Evolutionary conservation across 2,113 vertebrate species (phyloP), one percentile per base, ranked within the genome.

Genomic region (Cavia porcellus): DNA sequence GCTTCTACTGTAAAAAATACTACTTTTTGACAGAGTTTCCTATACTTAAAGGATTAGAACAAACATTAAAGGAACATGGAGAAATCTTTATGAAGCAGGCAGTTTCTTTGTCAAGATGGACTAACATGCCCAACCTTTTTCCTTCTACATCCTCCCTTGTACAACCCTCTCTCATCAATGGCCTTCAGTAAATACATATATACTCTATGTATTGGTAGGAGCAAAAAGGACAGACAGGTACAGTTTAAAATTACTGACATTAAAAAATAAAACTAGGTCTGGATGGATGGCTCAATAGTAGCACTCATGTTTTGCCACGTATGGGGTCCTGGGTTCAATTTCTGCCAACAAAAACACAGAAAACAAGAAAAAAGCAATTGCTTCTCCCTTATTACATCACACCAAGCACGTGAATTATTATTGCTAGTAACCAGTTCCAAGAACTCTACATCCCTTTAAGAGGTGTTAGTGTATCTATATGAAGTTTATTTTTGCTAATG

Each of bases 341-440:
- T 22, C 38, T 35, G 72, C 30, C 7, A 88, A 24, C 28, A 17
- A 59, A 93, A 94, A 42, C 8, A 7, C 42, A 66, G 77, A 86
- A 59, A 22, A 9, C 0, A 84, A 57, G 52, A 80, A 66, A 47
- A 84, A 85, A 77, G 12, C 15, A 92, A 94, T 8, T 59, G 20
- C 59, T 86, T 89, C 20, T 92, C 38, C 13, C 64, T 70, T 82
- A 59, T 83, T 80, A 86, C 64, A 24, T 91, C 52, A 94, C 8
- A 61, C 14, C 42, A 88, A 96, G 59, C n/a, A 93, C 50, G 50
- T 94, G 82, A 93, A 94, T 64, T n/a, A 32, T 86, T 92, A 62
- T 17, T 77, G 9, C 57, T 28, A 95, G 15, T 20, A 80, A 79
- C 35, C 59, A 89, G 32, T 89, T 96, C 70, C 24, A 97, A 94